Evolutionary conservation across 2,888 invertebrate species (phyloP), one percentile per base, ranked within the genome.

Genomic region (Thereva unica): DNA sequence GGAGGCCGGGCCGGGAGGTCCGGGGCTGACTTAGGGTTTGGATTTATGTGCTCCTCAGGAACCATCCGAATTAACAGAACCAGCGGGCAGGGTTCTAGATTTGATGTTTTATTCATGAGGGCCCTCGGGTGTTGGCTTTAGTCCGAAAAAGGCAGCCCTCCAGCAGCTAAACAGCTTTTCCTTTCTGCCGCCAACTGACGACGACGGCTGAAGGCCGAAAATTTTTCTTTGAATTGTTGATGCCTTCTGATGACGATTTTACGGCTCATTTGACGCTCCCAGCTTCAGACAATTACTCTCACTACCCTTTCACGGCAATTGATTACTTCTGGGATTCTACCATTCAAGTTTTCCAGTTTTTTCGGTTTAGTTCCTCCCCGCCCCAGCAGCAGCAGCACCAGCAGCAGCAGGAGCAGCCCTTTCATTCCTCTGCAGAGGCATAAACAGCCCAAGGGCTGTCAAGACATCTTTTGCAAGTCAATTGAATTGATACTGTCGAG

Each of bases 51-150:
- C 23, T 50, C 12, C 50, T 7, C 49, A 12, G 35, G n/a, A 59
- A 37, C 6, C 50, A 7, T 23, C 9, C 12, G 50, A 61, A 61
- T 61, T 61, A 61, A 61, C 61, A 41, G 41, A 50, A 61, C 49
- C 23, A 38, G 38, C 10, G 57, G 40, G 23, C 23, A 23, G 23
- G 23, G 40, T 50, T 38, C 61, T 44, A 42, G 50, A 50, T 61
- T 61, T 61, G 37, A 61, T 61, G 61, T 61, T 61, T 61, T 61
- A 61, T 61, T 61, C 61, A 61, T 61, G 61, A 50, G n/a, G 40
- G 41, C 10, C 8, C 40, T 47, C 35, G 34, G 40, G 49, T 4
- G 4, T 23, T 61, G 38, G 37, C 37, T 37, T 37, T 45, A 23
- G 23, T 37, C 35, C 40, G n/a, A 50, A 23, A 35, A 42, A n/a